Conservation (phyloP, 2,797 vertebrate species). For the Sciaenops ocellatus region DNA sequence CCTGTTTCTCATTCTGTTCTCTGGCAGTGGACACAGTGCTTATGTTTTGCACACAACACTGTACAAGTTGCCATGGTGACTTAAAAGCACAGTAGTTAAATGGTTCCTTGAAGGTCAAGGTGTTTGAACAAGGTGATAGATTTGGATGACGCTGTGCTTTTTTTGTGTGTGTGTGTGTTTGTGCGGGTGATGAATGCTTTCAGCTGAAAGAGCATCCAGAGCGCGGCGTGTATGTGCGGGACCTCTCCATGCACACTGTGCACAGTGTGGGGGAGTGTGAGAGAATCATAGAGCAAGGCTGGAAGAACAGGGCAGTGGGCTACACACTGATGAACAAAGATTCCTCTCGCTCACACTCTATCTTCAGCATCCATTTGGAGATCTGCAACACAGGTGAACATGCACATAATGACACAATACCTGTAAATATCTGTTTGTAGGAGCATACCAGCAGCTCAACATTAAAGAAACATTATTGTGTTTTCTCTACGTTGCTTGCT, state of each 20-base stretch:
- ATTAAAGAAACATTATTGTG: background rate
- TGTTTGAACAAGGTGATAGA: constrained; percentile 54
- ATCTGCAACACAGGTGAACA: constrained; percentile 87
- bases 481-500: background rate
- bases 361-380: constrained; percentile 92
- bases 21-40: background rate
- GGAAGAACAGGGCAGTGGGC: constrained; percentile 90
- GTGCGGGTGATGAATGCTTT: constrained; percentile 36
- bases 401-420: background rate
- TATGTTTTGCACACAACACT: constrained; percentile 2
- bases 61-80: constrained; percentile 52
- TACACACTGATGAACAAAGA: constrained; percentile 94
- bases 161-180: constrained; percentile 6
- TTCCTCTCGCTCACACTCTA: constrained; percentile 93
- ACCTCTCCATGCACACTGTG: constrained; percentile 91
- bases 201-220: constrained; percentile 94
- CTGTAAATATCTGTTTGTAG: background rate
- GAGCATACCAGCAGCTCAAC: background rate
- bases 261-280: constrained; percentile 90
- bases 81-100: constrained; percentile 7
- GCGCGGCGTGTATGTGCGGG: constrained; percentile 87
- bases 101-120: constrained; percentile 35
- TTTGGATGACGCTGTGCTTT: constrained; percentile 38
- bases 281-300: constrained; percentile 88
- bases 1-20: constrained; percentile 1